Evolutionary conservation across 2,888 invertebrate species (phyloP).

Genomic region (Acanthacorydalis orientalis): DNA sequence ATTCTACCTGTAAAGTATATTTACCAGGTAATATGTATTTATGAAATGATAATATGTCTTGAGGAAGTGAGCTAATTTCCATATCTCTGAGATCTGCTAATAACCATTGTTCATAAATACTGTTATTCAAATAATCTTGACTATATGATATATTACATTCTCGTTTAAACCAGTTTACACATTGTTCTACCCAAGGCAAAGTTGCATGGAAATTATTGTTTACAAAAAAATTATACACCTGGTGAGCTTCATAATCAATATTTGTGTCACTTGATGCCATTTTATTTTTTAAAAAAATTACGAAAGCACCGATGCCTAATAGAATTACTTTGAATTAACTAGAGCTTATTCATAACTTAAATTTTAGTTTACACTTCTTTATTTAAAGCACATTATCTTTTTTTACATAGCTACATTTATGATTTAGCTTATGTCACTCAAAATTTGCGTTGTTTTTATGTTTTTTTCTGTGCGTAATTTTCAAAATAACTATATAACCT

Average conservation of each 20-base stretch:
- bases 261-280: too few species aligned
- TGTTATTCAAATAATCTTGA: constrained; percentile 31
- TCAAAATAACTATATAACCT: too few species aligned
- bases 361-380: too few species aligned
- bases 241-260: not conserved
- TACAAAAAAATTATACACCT: not conserved
- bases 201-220: not conserved
- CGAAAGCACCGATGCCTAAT: too few species aligned
- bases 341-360: too few species aligned
- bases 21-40: constrained; percentile 32
- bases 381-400: too few species aligned
- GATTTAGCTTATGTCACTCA: too few species aligned
- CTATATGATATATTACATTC: constrained; percentile 25
- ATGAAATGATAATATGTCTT: constrained; percentile 28
- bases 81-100: constrained; percentile 45
- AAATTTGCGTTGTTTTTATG: too few species aligned
- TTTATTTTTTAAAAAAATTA: too few species aligned
- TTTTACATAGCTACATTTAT: too few species aligned
- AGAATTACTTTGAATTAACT: too few species aligned
- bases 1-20: constrained; percentile 45
- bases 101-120: constrained; percentile 49
- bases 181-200: constrained; percentile 24
- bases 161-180: constrained; percentile 35
- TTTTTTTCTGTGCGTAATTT: too few species aligned
- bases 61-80: constrained; percentile 41